Percentiles rank a stretch among this genome's conserved stretches.
phyloP scores from a whole-genome alignment of 2,888 invertebrate genomes.

The Mesochorus sp. region DNA sequence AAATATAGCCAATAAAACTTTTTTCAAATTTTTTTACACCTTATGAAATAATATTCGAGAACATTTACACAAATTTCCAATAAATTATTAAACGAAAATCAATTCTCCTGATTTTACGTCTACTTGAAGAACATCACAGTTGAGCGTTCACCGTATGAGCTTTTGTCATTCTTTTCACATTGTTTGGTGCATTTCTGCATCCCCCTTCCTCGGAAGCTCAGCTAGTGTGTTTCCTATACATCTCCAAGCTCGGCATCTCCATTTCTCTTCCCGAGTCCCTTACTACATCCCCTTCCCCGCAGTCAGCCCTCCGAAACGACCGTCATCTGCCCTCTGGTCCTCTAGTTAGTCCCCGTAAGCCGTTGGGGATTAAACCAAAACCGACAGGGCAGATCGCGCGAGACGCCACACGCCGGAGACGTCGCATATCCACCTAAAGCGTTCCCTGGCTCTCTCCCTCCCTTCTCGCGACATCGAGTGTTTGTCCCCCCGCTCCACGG shows the following conservation, averaged over 20 bases:
- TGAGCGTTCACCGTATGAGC: too few relatives aligned
- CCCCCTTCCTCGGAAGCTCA: not conserved
- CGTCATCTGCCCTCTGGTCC: conserved; percentile 57
- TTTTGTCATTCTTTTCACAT: not conserved
- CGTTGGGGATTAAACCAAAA: conserved; percentile 57
- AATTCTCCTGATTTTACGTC: too few relatives aligned
- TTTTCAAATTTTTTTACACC: too few relatives aligned
- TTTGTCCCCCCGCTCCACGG: conserved; percentile 49
- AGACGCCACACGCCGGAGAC: conserved; percentile 20
- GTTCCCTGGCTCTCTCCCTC: not conserved
- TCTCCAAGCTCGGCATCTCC: conserved; percentile 34
- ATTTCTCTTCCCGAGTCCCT: conserved; percentile 41
- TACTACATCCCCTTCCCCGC: not conserved
- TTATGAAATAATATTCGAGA: too few relatives aligned
- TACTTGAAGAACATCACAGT: too few relatives aligned
- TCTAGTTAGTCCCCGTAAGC: conserved; percentile 58
- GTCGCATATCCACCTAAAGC: conserved; percentile 31
- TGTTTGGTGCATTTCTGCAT: not conserved
- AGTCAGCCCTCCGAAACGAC: conserved; percentile 5
- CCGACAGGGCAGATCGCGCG: conserved; percentile 41
- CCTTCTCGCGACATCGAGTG: not conserved
- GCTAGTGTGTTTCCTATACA: conserved; percentile 9
- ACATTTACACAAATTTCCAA: too few relatives aligned
- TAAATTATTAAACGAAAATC: too few relatives aligned
- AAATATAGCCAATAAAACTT: too few relatives aligned